Evolutionary conservation across 2,888 invertebrate genomes (phyloP), one percentile per base, ranked within the genome.

Genomic region (Rhyacophila evoluta): DNA sequence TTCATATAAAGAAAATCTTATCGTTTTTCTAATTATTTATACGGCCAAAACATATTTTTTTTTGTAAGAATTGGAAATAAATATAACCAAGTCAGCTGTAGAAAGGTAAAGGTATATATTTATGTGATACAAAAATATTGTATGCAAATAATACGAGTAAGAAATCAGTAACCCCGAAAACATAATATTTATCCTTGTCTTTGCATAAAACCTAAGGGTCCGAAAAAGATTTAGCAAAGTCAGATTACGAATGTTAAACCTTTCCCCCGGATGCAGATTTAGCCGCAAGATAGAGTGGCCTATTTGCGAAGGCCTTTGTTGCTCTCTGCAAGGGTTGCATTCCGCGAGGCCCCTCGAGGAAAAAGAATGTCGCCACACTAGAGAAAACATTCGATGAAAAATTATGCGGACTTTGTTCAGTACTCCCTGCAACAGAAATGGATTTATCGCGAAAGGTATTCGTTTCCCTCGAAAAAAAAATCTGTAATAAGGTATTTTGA

Each of bases 211-310:
- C 55, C 55, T 55, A 8, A 15, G 19, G 19, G 41, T 19, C 41
- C 41, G 41, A 41, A 41, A 41, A 41, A 41, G 41, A 41, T 41
- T 41, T 41, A 41, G 41, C 41, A 41, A 41, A 41, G 41, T 41
- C 41, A 41, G 41, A 19, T 15, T 19, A 19, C 41, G 8, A 12
- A 41, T 33, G 29, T 15, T 41, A 41, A 41, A 41, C 41, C 41
- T 19, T 41, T 41, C 12, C 29, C n/a, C 41, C 15, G 25, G 25
- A 55, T 55, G 55, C 55, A 55, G 55, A 55, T 55, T 25, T 55
- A 1, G 19, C 15, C 8, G 55, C 19, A 55, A 55, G 55, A 55
- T 55, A 55, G 19, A 55, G 55, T 55, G 55, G 55, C 55, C 25
- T 55, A 55, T 55, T 55, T 55, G 19, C 55, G 25, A 10, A 19